Percentiles rank a stretch among this genome's conserved stretches.
phyloP scores from a whole-genome alignment of 2,113 vertebrate genomes.

The Ammodytes dubius region DNA sequence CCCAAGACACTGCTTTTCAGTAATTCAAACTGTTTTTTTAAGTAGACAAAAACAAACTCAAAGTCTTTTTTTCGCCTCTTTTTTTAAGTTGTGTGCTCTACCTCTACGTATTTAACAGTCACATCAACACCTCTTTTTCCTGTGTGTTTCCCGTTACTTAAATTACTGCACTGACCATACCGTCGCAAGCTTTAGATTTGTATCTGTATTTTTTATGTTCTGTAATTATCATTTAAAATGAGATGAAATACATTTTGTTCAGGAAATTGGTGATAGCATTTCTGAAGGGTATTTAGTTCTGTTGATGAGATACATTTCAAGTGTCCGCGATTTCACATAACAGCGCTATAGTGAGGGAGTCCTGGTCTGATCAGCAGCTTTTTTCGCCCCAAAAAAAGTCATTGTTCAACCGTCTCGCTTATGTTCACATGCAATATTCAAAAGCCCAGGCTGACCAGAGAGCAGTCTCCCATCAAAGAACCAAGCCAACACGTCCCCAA shows the following conservation, averaged over 20 bases:
- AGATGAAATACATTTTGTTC: constrained; percentile 26
- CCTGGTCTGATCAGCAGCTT: constrained; percentile 24
- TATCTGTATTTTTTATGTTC: constrained; percentile 13
- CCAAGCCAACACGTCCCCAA: constrained; percentile 32
- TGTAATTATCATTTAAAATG: constrained; percentile 24
- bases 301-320: constrained; percentile 76
- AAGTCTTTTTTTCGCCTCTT: not conserved
- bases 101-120: constrained; percentile 64
- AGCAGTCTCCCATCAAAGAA: constrained; percentile 58
- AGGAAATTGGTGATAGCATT: constrained; percentile 52
- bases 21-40: not conserved
- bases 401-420: constrained; percentile 55
- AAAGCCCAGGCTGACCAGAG: constrained; percentile 58
- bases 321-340: constrained; percentile 73
- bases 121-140: not conserved
- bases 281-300: constrained; percentile 56
- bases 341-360: constrained; percentile 50
- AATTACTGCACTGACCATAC: constrained; percentile 23
- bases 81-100: constrained; percentile 35
- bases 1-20: constrained; percentile 49
- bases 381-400: not conserved
- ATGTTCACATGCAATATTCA: constrained; percentile 62
- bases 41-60: not conserved
- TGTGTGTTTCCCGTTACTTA: not conserved
- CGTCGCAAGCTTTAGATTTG: constrained; percentile 15